Evolutionary conservation across 2,797 vertebrate species (phyloP), one percentile per base, ranked within the genome.

Genomic region (Gobionotothen gibberifrons): DNA sequence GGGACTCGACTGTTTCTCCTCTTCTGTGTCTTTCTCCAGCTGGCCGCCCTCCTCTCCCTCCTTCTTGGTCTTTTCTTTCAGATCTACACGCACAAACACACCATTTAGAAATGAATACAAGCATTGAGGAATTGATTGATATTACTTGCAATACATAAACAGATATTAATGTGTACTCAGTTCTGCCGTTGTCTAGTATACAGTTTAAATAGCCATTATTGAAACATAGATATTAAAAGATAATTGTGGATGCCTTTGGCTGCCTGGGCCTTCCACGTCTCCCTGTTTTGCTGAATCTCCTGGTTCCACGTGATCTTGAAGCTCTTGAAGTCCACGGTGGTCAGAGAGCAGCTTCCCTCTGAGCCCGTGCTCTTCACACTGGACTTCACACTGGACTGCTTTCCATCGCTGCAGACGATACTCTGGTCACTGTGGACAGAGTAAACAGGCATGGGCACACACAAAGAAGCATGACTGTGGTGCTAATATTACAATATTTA

Each of bases 301-400:
- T 97, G 95, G 1, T 94, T 96, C 97, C 97, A 99, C 9, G 93
- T 95, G 77, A 70, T 51, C 90, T 96, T 97, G 92, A 98, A 98
- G 87, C 78, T 91, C 84, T 95, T 97, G 78, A 95, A 95, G 90
- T 98, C 96, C 54, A 96, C 92, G 40, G 93, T 92, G 84, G 95
- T 94, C 85, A 96, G 90, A 19, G 95, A 95, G 84, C 93, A 95
- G 89, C 94, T 96, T 91, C 94, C 94, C 89, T 98, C 96, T 0
- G 96, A 96, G 22, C 89, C 94, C 55, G 95, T 93, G 78, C 93
- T 96, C 90, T 96, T 97, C 78, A 95, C 92, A 62, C 92, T 96
- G 48, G 94, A 93, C 90, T 96, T 97, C 78, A 95, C 92, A 62
- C 92, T 96, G 48, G 94, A 93, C 52, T 90, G 87, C 82, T 96